A percentile compares a stretch with the other conserved stretches of the same genome.
Conservation (phyloP, 2,888 invertebrate genomes). For the Cotesia congregata region DNA sequence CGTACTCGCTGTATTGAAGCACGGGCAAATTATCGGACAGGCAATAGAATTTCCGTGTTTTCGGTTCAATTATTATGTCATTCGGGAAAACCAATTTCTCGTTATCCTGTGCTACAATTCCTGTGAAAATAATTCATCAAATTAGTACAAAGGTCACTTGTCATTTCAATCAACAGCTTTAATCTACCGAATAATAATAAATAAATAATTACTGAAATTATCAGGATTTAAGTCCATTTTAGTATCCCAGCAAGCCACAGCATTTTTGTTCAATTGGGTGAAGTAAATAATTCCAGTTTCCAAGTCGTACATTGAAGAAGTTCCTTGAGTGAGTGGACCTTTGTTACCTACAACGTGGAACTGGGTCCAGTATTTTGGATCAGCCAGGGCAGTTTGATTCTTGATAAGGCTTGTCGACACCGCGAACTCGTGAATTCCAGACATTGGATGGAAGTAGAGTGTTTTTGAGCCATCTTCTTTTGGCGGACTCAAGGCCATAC, state of each 20-base stretch:
- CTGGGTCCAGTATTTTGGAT: conserved; percentile 78
- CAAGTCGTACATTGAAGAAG: conserved; percentile 80
- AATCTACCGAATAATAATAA: not conserved
- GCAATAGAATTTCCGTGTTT: conserved; percentile 57
- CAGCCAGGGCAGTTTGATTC: conserved; percentile 80
- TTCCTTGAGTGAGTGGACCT: conserved; percentile 81
- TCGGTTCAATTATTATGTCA: conserved; percentile 72
- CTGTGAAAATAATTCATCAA: conserved; percentile 67
- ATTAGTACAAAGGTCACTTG: too few species aligned
- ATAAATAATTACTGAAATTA: conserved; percentile 67
- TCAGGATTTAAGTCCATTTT: conserved; percentile 77
- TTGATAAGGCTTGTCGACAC: conserved; percentile 82
- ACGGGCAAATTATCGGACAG: conserved; percentile 63
- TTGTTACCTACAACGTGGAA: conserved; percentile 81
- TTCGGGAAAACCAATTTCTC: conserved; percentile 82
- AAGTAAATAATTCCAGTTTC: conserved; percentile 81
- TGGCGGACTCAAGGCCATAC: conserved; percentile 77
- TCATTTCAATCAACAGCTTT: too few species aligned
- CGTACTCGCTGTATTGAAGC: conserved; percentile 52
- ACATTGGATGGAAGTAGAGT: conserved; percentile 86
- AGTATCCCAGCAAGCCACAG: conserved; percentile 86
- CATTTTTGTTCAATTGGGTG: conserved; percentile 82
- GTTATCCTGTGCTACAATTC: conserved; percentile 79
- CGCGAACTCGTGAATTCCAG: conserved; percentile 84
- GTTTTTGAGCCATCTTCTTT: conserved; percentile 75